These are phyloP conservation scores for Diabrotica virgifera DNA, from an alignment of 1,140 invertebrate species.

Conservation along the genomic window DNA sequence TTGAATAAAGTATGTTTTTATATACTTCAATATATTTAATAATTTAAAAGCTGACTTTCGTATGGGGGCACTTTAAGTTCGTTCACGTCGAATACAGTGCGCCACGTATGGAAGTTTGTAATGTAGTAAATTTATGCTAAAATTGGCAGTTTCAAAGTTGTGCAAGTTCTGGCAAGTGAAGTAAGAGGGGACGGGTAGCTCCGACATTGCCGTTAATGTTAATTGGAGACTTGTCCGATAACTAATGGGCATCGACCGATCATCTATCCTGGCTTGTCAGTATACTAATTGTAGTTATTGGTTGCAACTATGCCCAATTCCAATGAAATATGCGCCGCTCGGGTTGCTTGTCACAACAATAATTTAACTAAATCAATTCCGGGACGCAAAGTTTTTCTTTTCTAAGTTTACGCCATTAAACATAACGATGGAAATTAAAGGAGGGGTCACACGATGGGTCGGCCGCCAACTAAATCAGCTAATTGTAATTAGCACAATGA, in stretches of 20 bases:
- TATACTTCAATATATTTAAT: too few relatives aligned
- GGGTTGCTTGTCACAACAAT: constrained; percentile 41
- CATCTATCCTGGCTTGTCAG: constrained; percentile 41
- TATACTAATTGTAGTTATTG: constrained; percentile 46
- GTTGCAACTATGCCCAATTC: constrained; percentile 46
- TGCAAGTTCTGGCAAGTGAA: neutral
- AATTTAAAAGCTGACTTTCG: too few relatives aligned
- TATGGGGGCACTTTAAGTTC: too few relatives aligned
- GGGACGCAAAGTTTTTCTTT: constrained; percentile 33
- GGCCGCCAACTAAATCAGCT: constrained; percentile 44
- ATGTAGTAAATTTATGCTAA: neutral
- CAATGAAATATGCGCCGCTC: constrained; percentile 42
- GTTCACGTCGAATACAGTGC: too few relatives aligned
- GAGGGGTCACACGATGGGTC: constrained; percentile 39
- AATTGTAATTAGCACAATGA: constrained; percentile 46
- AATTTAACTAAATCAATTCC: constrained; percentile 46
- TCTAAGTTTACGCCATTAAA: constrained; percentile 45
- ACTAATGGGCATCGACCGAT: constrained; percentile 36
- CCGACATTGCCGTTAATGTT: constrained; percentile 36
- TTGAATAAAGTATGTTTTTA: too few relatives aligned
- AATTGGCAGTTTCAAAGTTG: neutral
- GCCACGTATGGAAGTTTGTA: neutral
- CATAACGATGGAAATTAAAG: constrained; percentile 44
- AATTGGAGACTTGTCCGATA: constrained; percentile 39
- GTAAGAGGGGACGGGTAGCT: neutral